Evolutionary conservation across 1,140 invertebrate species (phyloP).

Genomic region (Scaptomyza graminum): DNA sequence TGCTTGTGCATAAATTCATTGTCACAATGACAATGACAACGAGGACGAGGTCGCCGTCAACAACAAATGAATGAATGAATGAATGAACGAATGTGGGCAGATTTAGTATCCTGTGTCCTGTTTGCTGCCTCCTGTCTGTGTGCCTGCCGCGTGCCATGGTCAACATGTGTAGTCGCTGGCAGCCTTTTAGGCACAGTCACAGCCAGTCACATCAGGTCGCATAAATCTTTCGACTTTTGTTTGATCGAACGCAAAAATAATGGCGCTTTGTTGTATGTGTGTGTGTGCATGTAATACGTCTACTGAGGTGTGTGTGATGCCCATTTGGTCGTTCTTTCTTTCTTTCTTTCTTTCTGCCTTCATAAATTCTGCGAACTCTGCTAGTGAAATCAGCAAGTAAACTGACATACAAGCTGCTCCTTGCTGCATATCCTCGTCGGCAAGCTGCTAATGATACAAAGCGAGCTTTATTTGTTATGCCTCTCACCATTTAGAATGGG

Average conservation of each 20-base stretch:
- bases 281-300: slow-evolving; percentile 1
- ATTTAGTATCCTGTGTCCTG: slow-evolving; percentile 16
- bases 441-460: slow-evolving; percentile 67
- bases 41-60: slow-evolving; percentile 42
- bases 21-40: slow-evolving; percentile 49
- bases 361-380: slow-evolving; percentile 61
- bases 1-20: slow-evolving; percentile 75
- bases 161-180: slow-evolving; percentile 60
- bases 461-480: neutral
- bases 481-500: neutral
- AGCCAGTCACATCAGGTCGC: slow-evolving; percentile 32
- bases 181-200: slow-evolving; percentile 56
- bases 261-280: slow-evolving; percentile 64
- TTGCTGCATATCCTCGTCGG: neutral
- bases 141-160: slow-evolving; percentile 24
- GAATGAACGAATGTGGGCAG: slow-evolving; percentile 62
- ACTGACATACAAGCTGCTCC: slow-evolving; percentile 64
- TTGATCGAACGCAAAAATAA: slow-evolving; percentile 80
- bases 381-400: slow-evolving; percentile 69
- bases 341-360: slow-evolving; percentile 26
- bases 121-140: slow-evolving; percentile 8
- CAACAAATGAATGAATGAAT: slow-evolving; percentile 64
- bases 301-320: neutral
- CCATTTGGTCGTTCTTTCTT: slow-evolving; percentile 11
- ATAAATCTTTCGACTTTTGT: slow-evolving; percentile 77